Conservation (phyloP, 2,113 vertebrate genomes). For the Lichenostomus cassidix region DNA sequence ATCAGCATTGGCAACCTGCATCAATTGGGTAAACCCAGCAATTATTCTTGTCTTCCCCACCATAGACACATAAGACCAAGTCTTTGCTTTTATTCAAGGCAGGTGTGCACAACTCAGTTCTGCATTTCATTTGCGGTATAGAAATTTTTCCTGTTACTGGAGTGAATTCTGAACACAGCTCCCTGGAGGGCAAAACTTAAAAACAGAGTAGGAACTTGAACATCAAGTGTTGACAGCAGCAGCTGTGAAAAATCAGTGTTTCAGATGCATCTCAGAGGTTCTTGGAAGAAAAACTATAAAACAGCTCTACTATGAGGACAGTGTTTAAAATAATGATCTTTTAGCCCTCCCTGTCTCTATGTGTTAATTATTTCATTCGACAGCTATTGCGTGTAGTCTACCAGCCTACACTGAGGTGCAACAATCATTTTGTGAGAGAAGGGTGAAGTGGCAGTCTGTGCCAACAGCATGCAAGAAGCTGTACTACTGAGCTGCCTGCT, state of each 20-base stretch:
- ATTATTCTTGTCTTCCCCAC: background rate
- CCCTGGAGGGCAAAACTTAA: background rate
- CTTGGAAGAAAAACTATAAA: background rate
- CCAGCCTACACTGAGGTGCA: background rate
- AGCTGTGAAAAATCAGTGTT: background rate
- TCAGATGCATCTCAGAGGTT: background rate
- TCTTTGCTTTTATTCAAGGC: background rate
- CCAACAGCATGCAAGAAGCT: background rate
- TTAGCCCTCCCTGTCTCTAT: background rate
- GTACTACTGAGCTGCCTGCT: background rate
- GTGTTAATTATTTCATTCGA: background rate
- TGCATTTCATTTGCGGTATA: background rate
- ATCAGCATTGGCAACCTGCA: background rate
- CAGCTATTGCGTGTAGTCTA: background rate
- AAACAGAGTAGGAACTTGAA: background rate
- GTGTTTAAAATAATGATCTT: background rate
- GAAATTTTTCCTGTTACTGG: background rate
- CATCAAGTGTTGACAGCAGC: background rate
- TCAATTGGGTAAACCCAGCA: background rate
- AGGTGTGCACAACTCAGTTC: background rate
- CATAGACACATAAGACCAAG: background rate
- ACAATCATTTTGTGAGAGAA: background rate
- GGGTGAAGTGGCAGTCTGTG: background rate
- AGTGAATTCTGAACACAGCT: background rate
- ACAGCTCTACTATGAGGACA: background rate